A percentile compares a stretch with the other conserved stretches of the same genome.
phyloP scores from a whole-genome alignment of 2,113 vertebrate species.

The Rhegmatorhina hoffmannsi region DNA sequence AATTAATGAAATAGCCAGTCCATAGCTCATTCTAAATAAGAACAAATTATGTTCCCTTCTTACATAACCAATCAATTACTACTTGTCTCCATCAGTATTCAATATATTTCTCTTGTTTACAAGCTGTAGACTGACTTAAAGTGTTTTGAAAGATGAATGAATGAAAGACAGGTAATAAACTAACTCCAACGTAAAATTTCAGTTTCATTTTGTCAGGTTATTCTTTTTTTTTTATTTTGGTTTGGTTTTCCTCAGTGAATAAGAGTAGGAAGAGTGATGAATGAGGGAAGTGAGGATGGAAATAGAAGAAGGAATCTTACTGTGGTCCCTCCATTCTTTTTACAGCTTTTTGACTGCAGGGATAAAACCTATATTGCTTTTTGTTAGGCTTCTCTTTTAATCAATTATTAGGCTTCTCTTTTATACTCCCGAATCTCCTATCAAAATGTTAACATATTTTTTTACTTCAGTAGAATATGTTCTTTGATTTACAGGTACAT shows the following conservation, averaged over 20 bases:
- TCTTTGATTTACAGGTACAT: not conserved
- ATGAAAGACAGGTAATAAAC: not conserved
- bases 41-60: not conserved
- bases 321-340: not conserved
- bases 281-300: not conserved
- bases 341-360: not conserved
- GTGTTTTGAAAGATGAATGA: not conserved
- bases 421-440: not conserved
- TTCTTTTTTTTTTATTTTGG: not conserved
- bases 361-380: not conserved
- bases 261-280: accelerated
- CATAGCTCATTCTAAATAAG: not conserved
- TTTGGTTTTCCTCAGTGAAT: not conserved
- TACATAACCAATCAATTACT: not conserved
- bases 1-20: not conserved
- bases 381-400: not conserved
- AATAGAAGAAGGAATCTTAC: not conserved
- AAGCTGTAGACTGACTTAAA: not conserved
- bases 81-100: not conserved
- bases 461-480: not conserved
- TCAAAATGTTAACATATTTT: not conserved
- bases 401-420: not conserved
- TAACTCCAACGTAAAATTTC: not conserved
- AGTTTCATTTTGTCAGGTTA: not conserved
- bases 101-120: not conserved